Conservation (phyloP, 2,113 vertebrate genomes). For the Semicossyphus pulcher region DNA sequence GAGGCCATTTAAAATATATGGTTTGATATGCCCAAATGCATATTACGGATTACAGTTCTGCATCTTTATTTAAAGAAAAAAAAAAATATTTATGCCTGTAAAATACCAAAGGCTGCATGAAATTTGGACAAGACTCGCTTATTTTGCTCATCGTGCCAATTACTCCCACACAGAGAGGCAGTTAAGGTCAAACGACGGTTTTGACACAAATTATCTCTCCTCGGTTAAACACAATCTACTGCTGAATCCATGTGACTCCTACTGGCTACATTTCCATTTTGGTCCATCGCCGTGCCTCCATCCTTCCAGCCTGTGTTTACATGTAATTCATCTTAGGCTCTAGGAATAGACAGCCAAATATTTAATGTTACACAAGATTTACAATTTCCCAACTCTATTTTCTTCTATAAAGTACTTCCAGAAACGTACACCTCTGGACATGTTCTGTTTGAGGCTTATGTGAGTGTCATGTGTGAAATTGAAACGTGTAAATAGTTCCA, state of each 20-base stretch:
- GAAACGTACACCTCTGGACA: neutral
- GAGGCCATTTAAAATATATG: neutral
- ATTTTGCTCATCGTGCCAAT: constrained; percentile 16
- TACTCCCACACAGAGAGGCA: constrained; percentile 24
- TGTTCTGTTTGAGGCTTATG: neutral
- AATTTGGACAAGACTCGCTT: constrained; percentile 3
- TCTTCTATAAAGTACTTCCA: neutral
- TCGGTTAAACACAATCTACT: neutral
- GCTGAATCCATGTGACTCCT: neutral
- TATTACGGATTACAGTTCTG: neutral
- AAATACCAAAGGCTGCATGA: constrained; percentile 31
- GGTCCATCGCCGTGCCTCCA: neutral
- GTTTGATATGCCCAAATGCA: neutral
- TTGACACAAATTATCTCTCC: constrained; percentile 1
- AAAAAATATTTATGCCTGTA: constrained; percentile 3
- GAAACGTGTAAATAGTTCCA: neutral
- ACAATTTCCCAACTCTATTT: neutral
- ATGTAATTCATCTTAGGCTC: neutral
- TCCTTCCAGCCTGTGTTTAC: neutral
- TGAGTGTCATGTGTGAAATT: neutral
- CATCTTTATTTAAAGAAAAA: neutral
- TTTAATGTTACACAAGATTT: neutral
- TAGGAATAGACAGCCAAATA: neutral
- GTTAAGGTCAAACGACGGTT: constrained; percentile 27
- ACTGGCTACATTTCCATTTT: neutral